Base-by-base conservation (phyloP, 1,140 invertebrate genomes). In the Drosophila nasuta region DNA sequence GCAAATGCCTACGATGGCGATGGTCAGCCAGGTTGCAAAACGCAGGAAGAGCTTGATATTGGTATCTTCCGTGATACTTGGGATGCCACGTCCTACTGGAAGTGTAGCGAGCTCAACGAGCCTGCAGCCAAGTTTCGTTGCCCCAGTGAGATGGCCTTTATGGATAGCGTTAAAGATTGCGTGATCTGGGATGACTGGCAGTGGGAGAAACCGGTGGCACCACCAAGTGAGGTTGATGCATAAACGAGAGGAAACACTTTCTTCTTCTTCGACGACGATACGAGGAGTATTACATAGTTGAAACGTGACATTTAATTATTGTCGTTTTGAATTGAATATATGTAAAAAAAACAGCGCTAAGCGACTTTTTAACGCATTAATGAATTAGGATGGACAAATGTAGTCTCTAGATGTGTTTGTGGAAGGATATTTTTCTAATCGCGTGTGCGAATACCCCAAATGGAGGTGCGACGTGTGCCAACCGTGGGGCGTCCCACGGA, bases 401-500 rank as follows among this genome's bases (percentile, higher is more conserved):
- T 25, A 25, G 20, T 25, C 20, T 65, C 28, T 45, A 5, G 51
- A 17, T 67, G 3, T 64, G 41, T 8, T 49, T 15, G 52, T 8
- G 35, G 0, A 10, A 7, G 7, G 1, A 52, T 70, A 3, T 25
- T 25, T 25, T 25, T 25, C 20, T 77, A 97, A 93, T 98, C 97
- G 91, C 97, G 94, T 41, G 97, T 97, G 73, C 96, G 93, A 5
- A 97, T 93, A 1, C 96, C 96, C 97, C 97, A 98, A 83, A 98
- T 96, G 28, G 97, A 97, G 0, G 97, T 97, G 80, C 97, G 94
- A 77, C 96, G 93, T 10, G 96, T 95, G 1, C 97, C 97, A 8
- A 98, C 97, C 0, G 97, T 98, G 0, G 97, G 97, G 35, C 97
- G 93, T 1, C 97, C 97, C 20, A 98, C 95, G 1, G 96, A 96